These are phyloP conservation scores for Bombyx mandarina DNA, from an alignment of 1,140 invertebrate genomes.

Conservation along the genomic window DNA sequence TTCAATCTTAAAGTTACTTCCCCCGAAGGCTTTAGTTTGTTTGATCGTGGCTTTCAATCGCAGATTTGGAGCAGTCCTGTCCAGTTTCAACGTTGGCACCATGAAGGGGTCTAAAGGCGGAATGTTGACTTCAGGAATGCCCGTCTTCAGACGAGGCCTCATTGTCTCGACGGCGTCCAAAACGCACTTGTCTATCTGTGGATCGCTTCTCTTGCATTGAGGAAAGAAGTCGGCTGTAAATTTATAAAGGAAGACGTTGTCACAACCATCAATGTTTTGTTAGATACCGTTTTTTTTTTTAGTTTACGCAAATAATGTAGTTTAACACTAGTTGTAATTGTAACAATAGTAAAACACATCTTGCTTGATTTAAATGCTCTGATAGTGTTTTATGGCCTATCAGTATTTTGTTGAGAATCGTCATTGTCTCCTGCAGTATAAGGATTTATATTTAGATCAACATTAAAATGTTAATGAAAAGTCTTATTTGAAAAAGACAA, in stretches of 20 bases:
- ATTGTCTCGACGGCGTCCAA: constrained; percentile 71
- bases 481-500: no score
- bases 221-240: constrained; percentile 72
- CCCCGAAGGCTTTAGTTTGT: constrained; percentile 76
- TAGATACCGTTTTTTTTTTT: no score
- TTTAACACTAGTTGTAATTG: no score
- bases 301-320: no score
- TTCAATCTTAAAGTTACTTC: constrained; percentile 74
- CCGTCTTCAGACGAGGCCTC: constrained; percentile 72
- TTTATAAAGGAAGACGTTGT: not conserved
- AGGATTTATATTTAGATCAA: no score
- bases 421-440: no score
- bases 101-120: constrained; percentile 76
- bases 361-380: no score
- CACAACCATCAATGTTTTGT: no score
- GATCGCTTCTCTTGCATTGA: constrained; percentile 73
- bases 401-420: no score
- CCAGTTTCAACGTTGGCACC: constrained; percentile 75
- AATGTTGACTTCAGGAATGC: constrained; percentile 76
- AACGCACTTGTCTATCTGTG: constrained; percentile 74
- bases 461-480: no score
- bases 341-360: no score
- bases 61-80: constrained; percentile 76
- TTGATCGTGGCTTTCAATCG: constrained; percentile 77
- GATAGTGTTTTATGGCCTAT: no score